Base-by-base conservation (phyloP, 2,888 invertebrate genomes). In the Conomelus anceps region DNA sequence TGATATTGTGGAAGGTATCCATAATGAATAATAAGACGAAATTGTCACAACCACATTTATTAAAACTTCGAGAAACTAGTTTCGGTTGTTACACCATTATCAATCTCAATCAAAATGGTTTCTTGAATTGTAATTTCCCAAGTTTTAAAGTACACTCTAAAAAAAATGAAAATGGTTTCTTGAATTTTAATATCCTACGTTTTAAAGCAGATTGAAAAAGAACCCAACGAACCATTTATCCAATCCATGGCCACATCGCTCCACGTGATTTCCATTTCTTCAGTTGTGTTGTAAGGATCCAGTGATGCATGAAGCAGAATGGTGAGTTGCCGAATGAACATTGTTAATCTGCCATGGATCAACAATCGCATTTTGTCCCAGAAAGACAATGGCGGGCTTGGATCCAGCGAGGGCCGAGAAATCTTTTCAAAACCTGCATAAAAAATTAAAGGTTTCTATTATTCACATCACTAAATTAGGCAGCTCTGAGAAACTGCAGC, bases 251-350 rank as follows among this genome's bases (percentile, higher is more conserved):
- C 96, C 3, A 99, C 96, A 92, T 98, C 96, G 84, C 96, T 96
- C 99, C 99, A 99, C 0, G 98, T 97, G 91, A 99, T 95, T 93
- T 99, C 99, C 98, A 99, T 99, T 94, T 99, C 98, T 93, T 99
- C 99, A 0, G 99, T 99, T 4, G 98, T 98, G 93, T 99, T 99
- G 93, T 99, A 99, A 0, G 99, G 99, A 94, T 99, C 99, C 17
- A 98, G 94, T 0, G 99, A 99, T 3, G 99, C 99, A 93, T 99
- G 99, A 90, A 99, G 94, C 63, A 99, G 94, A 63, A 99, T 97
- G 0, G 98, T 98, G 93, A 99, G 95, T 92, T 97, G 97, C 92
- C 96, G 96, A 22, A 98, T 97, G 91, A 97, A 96, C 93, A 98
- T 96, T 0, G 98, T 98, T 86, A 99, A 93, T 0, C 98, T 95